Evolutionary conservation across 1,140 invertebrate genomes (phyloP).

Genomic region (Achatina immaculata): DNA sequence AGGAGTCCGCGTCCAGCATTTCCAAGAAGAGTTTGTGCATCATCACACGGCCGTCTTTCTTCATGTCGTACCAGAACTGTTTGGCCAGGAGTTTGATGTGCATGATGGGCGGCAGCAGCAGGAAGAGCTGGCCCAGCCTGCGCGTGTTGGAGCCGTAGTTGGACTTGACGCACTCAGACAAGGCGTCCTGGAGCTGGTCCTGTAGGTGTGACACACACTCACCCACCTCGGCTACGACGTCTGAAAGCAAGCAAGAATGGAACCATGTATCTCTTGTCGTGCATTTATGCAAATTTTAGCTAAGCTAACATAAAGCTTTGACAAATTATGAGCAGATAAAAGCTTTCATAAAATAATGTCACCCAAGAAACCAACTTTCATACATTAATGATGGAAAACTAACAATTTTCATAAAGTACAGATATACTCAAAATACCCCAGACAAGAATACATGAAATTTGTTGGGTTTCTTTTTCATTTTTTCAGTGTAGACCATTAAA

Average conservation of each 20-base stretch:
- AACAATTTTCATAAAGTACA: too few relatives aligned
- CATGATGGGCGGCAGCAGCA: conserved; percentile 86
- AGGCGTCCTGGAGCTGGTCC: conserved; percentile 85
- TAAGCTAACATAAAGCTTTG: too few relatives aligned
- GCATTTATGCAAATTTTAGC: too few relatives aligned
- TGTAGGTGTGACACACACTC: conserved; percentile 87
- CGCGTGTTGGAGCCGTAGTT: conserved; percentile 74
- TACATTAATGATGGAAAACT: too few relatives aligned
- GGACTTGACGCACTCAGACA: conserved; percentile 84
- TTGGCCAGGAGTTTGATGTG: conserved; percentile 90
- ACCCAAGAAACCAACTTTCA: too few relatives aligned
- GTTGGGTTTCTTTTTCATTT: too few relatives aligned
- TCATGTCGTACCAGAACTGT: conserved; percentile 90
- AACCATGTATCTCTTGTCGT: too few relatives aligned
- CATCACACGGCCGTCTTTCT: conserved; percentile 87
- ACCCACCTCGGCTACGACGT: conserved; percentile 88
- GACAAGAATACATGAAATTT: too few relatives aligned
- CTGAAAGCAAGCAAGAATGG: conserved; percentile 69
- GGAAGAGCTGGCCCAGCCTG: conserved; percentile 86
- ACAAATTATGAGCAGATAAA: too few relatives aligned
- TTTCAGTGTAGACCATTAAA: too few relatives aligned
- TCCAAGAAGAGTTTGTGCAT: conserved; percentile 98
- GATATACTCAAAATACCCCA: too few relatives aligned
- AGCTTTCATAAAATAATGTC: too few relatives aligned
- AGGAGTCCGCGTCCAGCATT: conserved; percentile 84